Conservation (phyloP, 2,113 vertebrate genomes). For the Larimichthys polyactis region DNA sequence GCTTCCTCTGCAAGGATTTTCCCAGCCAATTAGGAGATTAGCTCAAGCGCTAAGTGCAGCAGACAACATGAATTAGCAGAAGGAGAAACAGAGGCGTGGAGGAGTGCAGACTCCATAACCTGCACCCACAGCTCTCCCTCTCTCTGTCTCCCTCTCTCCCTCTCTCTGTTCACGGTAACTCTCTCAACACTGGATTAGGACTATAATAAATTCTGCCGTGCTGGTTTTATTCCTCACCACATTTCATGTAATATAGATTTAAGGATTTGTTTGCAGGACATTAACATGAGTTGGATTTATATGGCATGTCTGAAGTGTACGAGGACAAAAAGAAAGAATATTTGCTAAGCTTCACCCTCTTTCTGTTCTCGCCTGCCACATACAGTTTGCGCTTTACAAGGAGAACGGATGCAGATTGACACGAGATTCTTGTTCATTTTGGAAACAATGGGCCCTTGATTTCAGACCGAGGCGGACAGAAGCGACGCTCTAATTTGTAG, state of each 20-base stretch:
- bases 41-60: slow-evolving; percentile 71
- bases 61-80: slow-evolving; percentile 74
- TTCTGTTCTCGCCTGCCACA: not conserved
- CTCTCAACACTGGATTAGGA: slow-evolving; percentile 21
- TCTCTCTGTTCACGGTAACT: not conserved
- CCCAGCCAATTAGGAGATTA: slow-evolving; percentile 83
- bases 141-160: not conserved
- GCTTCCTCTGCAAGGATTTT: slow-evolving; percentile 81
- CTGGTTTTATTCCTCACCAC: slow-evolving; percentile 7
- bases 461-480: not conserved
- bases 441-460: not conserved
- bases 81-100: slow-evolving; percentile 47
- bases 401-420: not conserved
- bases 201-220: slow-evolving; percentile 8
- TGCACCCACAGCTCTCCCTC: not conserved
- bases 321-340: not conserved
- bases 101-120: slow-evolving; percentile 40
- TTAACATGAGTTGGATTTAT: slow-evolving; percentile 7
- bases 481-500: not conserved
- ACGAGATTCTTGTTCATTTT: not conserved
- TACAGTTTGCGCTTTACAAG: not conserved
- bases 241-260: slow-evolving; percentile 5
- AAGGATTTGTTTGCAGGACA: not conserved
- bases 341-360: not conserved
- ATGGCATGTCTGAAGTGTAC: not conserved